A percentile compares a stretch with the other conserved stretches of the same genome.
phyloP scores from a whole-genome alignment of 2,888 invertebrate species.

The Orchesella flavescens region DNA sequence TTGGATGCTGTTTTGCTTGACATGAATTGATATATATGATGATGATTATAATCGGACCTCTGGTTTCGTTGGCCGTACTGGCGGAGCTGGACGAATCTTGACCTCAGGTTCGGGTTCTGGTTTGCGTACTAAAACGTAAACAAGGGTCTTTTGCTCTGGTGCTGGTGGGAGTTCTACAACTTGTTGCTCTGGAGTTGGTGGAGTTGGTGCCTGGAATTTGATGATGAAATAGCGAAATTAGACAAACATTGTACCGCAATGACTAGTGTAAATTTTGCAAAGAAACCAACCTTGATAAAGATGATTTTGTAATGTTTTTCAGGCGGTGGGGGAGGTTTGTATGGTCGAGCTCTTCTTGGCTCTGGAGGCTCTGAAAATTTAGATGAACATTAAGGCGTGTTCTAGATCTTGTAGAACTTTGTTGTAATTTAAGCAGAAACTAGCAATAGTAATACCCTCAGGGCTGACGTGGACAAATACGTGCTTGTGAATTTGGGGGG shows the following conservation, averaged over 20 bases:
- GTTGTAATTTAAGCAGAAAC: neutral
- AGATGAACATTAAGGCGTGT: neutral
- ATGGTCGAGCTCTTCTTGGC: slow-evolving; percentile 50
- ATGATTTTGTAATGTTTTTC: slow-evolving; percentile 68
- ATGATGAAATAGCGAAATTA: too few relatives aligned
- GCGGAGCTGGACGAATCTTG: slow-evolving; percentile 83
- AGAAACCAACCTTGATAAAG: too few relatives aligned
- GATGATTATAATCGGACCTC: too few relatives aligned
- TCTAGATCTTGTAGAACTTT: neutral
- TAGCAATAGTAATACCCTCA: slow-evolving; percentile 20
- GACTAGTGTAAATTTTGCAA: too few relatives aligned
- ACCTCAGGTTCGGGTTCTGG: slow-evolving; percentile 89
- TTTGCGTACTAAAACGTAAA: slow-evolving; percentile 88
- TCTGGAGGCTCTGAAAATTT: slow-evolving; percentile 54
- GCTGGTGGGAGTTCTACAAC: slow-evolving; percentile 76
- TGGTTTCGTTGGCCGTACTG: slow-evolving; percentile 89
- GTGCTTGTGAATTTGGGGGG: slow-evolving; percentile 52
- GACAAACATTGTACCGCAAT: too few relatives aligned
- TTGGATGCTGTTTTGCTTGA: too few relatives aligned
- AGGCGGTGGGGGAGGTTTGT: slow-evolving; percentile 65
- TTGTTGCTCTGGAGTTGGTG: slow-evolving; percentile 55
- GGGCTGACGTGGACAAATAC: slow-evolving; percentile 61
- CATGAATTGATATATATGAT: too few relatives aligned
- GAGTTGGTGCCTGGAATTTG: slow-evolving; percentile 63
- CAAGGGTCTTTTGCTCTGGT: slow-evolving; percentile 87